Percentiles rank a stretch among this genome's conserved stretches.
These are phyloP conservation scores for Ciona savignyi DNA, from an alignment of 23 tunicate genomes.

Conservation along the genomic window DNA sequence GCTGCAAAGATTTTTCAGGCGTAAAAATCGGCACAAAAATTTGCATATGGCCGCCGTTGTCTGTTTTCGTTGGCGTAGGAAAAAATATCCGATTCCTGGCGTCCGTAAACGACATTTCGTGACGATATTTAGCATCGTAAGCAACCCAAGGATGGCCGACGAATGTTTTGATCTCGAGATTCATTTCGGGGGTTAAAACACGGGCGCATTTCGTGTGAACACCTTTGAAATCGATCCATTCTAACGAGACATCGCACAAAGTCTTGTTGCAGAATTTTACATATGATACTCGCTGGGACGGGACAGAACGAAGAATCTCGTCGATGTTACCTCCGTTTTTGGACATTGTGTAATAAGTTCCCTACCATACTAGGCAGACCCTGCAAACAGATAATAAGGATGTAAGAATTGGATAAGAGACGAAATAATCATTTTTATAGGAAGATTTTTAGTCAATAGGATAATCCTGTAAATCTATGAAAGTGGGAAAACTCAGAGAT, in stretches of 20 bases:
- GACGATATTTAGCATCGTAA: slow-evolving; percentile 20
- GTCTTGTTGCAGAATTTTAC: slow-evolving; percentile 32
- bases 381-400: too few relatives aligned
- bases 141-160: slow-evolving; percentile 63
- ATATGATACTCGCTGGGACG: slow-evolving; percentile 17
- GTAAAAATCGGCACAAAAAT: slow-evolving; percentile 12
- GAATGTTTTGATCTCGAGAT: slow-evolving; percentile 18
- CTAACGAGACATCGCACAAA: slow-evolving; percentile 8
- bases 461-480: too few relatives aligned
- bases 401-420: too few relatives aligned
- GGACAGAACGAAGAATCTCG: slow-evolving; percentile 19
- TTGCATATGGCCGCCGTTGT: slow-evolving; percentile 4
- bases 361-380: too few relatives aligned
- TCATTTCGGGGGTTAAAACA: slow-evolving; percentile 6
- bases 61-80: slow-evolving; percentile 12
- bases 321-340: neutral
- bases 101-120: slow-evolving; percentile 17
- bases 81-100: slow-evolving; percentile 6
- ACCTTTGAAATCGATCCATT: slow-evolving; percentile 51
- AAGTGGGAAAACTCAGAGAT: too few relatives aligned
- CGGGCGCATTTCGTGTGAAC: slow-evolving; percentile 1
- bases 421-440: too few relatives aligned
- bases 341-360: too few relatives aligned
- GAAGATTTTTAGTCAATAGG: too few relatives aligned
- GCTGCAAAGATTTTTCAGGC: slow-evolving; percentile 9